Evolutionary conservation across 1,140 invertebrate species (phyloP).

Genomic region (Zophobas morio): DNA sequence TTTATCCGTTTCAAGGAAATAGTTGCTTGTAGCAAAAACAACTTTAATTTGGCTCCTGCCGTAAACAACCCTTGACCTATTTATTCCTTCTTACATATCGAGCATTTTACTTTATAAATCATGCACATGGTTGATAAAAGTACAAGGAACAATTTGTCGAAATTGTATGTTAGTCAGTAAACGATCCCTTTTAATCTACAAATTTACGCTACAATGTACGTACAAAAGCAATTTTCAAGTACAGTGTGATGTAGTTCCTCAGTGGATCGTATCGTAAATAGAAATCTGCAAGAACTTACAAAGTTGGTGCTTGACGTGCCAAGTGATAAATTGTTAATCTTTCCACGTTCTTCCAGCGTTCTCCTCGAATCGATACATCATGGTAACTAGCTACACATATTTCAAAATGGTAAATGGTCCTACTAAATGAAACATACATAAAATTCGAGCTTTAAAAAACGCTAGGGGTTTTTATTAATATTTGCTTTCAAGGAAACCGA

Average conservation of each 20-base stretch:
- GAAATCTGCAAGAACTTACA: constrained; percentile 47
- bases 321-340: constrained; percentile 51
- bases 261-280: constrained; percentile 44
- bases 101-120: too few species aligned
- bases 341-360: constrained; percentile 35
- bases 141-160: neutral
- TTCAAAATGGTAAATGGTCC: constrained; percentile 40
- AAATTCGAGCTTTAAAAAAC: constrained; percentile 9
- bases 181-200: neutral
- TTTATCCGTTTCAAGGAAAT: too few species aligned
- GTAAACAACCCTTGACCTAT: too few species aligned
- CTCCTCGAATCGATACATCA: constrained; percentile 43
- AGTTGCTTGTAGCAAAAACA: too few species aligned
- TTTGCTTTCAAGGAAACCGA: constrained; percentile 2
- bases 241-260: constrained; percentile 10
- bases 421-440: constrained; percentile 39
- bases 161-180: neutral
- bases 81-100: too few species aligned
- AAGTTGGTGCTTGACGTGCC: constrained; percentile 46
- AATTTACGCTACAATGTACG: neutral
- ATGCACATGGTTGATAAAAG: too few species aligned
- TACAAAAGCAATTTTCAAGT: constrained; percentile 34
- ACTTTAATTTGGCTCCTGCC: too few species aligned
- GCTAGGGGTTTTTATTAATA: constrained; percentile 23
- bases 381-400: constrained; percentile 40